Evolutionary conservation across 2,888 invertebrate genomes (phyloP).

Genomic region (Plagodis pulveraria): DNA sequence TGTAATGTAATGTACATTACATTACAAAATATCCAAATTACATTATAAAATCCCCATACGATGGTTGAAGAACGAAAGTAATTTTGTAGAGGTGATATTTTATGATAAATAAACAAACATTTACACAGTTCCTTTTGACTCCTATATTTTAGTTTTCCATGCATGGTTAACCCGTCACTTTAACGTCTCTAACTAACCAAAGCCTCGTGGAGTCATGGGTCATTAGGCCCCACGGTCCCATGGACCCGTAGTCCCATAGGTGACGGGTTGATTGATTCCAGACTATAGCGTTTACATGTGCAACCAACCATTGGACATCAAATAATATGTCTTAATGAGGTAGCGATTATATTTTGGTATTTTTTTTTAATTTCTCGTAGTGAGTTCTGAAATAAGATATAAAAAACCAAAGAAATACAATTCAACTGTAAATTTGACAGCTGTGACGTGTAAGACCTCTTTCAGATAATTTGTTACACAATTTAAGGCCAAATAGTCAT

Average conservation of each 20-base stretch:
- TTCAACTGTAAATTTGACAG: conserved; percentile 2
- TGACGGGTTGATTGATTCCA: conserved; percentile 45
- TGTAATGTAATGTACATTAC: too few species aligned
- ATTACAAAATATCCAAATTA: too few species aligned
- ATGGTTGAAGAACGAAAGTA: too few species aligned
- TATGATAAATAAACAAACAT: not conserved
- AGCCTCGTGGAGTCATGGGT: conserved; percentile 28
- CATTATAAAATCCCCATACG: too few species aligned
- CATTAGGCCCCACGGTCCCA: conserved; percentile 29
- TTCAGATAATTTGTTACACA: too few species aligned
- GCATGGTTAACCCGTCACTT: conserved; percentile 21
- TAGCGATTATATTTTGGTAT: not conserved
- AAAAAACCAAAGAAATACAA: conserved; percentile 8
- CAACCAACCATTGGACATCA: conserved; percentile 39
- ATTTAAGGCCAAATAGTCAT: too few species aligned
- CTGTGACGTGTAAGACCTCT: too few species aligned
- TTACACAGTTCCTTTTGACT: conserved; percentile 6
- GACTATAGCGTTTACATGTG: conserved; percentile 38
- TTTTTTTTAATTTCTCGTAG: conserved; percentile 5
- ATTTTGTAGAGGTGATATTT: too few species aligned
- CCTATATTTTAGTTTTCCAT: not conserved
- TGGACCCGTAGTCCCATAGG: conserved; percentile 33
- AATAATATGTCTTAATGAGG: conserved; percentile 26
- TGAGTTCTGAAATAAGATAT: too few species aligned
- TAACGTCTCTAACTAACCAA: conserved; percentile 34